Evolutionary conservation across 2,888 invertebrate genomes (phyloP).

Genomic region (Choreutis nemorana): DNA sequence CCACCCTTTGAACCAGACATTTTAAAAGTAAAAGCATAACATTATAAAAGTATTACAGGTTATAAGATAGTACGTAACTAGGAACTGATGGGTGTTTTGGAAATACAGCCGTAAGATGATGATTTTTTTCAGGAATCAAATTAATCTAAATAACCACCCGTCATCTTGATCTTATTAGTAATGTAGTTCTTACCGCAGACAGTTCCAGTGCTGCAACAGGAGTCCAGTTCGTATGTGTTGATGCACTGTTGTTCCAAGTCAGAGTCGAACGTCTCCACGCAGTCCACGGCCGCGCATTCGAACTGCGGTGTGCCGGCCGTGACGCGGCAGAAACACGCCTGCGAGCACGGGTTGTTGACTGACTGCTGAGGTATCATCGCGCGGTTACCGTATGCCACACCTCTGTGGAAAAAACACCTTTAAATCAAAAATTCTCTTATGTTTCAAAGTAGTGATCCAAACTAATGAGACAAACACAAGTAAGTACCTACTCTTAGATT

Average conservation of each 20-base stretch:
- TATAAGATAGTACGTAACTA: too few species aligned
- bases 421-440: too few species aligned
- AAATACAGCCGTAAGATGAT: too few species aligned
- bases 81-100: too few species aligned
- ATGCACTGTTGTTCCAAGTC: constrained; percentile 40
- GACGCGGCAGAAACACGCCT: constrained; percentile 38
- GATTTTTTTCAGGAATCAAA: too few species aligned
- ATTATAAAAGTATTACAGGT: too few species aligned
- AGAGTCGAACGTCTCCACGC: constrained; percentile 36
- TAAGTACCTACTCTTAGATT: not conserved
- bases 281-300: constrained; percentile 52
- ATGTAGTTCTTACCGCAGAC: constrained; percentile 36
- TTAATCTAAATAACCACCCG: too few species aligned
- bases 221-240: constrained; percentile 34
- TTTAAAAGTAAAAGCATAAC: too few species aligned
- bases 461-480: not conserved
- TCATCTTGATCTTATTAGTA: too few species aligned
- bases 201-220: constrained; percentile 43
- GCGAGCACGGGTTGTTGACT: constrained; percentile 43
- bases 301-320: constrained; percentile 25
- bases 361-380: constrained; percentile 31
- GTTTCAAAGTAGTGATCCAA: too few species aligned
- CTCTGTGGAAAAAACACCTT: constrained; percentile 26
- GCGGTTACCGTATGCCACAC: constrained; percentile 29
- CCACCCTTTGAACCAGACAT: too few species aligned